These are phyloP conservation scores for Dasyornis broadbenti DNA, from an alignment of 2,113 vertebrate genomes.

Conservation along the genomic window DNA sequence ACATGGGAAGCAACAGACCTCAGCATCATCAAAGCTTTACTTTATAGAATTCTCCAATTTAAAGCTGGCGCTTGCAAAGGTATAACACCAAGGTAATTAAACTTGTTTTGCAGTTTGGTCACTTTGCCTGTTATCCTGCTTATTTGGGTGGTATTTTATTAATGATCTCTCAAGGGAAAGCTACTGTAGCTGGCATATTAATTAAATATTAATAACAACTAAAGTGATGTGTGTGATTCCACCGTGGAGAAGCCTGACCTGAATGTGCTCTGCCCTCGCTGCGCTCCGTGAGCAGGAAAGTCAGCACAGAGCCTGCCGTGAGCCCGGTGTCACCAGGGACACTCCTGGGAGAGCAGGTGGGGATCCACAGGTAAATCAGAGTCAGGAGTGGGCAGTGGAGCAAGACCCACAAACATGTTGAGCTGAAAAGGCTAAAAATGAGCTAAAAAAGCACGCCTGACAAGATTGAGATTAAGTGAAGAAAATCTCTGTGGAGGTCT, in stretches of 20 bases:
- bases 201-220: constrained; percentile 79
- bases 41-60: constrained; percentile 53
- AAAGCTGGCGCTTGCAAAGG: constrained; percentile 38
- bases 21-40: constrained; percentile 59
- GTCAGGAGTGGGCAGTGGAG: background rate
- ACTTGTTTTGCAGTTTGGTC: constrained; percentile 66
- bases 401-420: background rate
- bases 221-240: constrained; percentile 20
- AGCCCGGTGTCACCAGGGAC: rapidly evolving
- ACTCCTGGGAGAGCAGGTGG: background rate
- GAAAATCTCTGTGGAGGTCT: background rate
- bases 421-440: background rate
- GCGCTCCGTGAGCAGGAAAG: background rate
- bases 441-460: rapidly evolving
- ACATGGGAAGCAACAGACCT: constrained; percentile 6
- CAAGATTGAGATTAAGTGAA: background rate
- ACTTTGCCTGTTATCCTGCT: constrained; percentile 69
- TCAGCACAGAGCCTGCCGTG: rapidly evolving
- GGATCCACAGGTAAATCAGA: background rate
- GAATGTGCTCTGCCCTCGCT: background rate
- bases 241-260: constrained; percentile 55
- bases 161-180: constrained; percentile 76
- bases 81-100: constrained; percentile 70
- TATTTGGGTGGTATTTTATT: constrained; percentile 78
- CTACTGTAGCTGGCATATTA: constrained; percentile 67